Conservation (phyloP, 2,888 invertebrate species). For the Alloscopus bannaensis region DNA sequence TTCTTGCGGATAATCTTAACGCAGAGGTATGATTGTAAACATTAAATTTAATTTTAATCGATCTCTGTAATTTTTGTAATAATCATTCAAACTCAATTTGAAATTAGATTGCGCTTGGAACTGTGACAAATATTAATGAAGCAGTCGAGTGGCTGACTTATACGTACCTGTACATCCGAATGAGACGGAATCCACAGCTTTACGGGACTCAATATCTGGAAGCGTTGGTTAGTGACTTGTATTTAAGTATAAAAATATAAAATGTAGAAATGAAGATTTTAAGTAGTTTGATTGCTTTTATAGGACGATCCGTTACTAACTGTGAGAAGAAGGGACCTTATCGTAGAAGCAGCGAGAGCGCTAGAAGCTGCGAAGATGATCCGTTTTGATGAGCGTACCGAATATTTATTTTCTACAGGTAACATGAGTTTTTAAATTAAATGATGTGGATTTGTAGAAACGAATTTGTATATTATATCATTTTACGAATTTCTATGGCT, state of each 20-base stretch:
- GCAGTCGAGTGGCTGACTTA: constrained; percentile 99
- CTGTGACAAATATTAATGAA: constrained; percentile 95
- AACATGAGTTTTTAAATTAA: constrained; percentile 5
- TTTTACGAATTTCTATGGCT: too few relatives aligned
- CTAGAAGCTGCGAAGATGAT: constrained; percentile 97
- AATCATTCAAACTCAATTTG: not conserved
- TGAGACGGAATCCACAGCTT: constrained; percentile 91
- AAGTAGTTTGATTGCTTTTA: constrained; percentile 15
- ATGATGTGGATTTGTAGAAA: not conserved
- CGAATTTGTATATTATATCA: not conserved
- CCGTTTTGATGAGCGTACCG: constrained; percentile 89
- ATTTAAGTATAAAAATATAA: not conserved
- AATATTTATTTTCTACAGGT: constrained; percentile 81
- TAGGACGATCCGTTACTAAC: constrained; percentile 88
- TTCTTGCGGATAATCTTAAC: constrained; percentile 96
- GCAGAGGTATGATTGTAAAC: constrained; percentile 93
- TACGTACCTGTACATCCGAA: constrained; percentile 95
- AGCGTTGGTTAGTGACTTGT: constrained; percentile 78
- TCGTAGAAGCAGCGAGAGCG: constrained; percentile 86
- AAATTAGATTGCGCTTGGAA: constrained; percentile 90
- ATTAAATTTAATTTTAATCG: too few relatives aligned
- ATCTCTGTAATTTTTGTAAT: constrained; percentile 57
- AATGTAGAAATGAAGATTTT: not conserved
- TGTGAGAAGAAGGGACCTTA: constrained; percentile 85
- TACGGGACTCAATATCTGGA: constrained; percentile 82